These are phyloP conservation scores for Watsonalla binaria DNA, from an alignment of 2,888 invertebrate species.

Conservation along the genomic window DNA sequence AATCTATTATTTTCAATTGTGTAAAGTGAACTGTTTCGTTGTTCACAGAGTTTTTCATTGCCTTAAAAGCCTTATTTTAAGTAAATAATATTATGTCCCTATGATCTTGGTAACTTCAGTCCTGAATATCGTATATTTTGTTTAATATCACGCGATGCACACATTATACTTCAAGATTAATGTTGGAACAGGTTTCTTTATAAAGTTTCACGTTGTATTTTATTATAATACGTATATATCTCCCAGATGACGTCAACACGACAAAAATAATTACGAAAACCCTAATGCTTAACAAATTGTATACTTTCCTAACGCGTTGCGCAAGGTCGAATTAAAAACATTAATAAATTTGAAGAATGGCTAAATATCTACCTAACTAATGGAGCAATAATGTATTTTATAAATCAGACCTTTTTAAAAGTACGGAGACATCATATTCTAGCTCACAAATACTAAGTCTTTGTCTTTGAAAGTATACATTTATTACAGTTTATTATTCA, in stretches of 20 bases:
- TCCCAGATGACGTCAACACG: slow-evolving; percentile 11
- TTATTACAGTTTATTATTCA: slow-evolving; percentile 28
- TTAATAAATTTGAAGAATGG: slow-evolving; percentile 67
- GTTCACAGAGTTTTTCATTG: too few species aligned
- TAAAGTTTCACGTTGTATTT: neutral
- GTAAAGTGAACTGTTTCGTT: too few species aligned
- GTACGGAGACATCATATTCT: slow-evolving; percentile 30
- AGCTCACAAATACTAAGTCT: slow-evolving; percentile 26
- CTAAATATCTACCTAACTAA: slow-evolving; percentile 75
- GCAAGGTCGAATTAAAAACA: slow-evolving; percentile 64
- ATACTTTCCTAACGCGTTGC: slow-evolving; percentile 35
- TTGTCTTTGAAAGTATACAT: slow-evolving; percentile 25
- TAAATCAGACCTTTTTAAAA: slow-evolving; percentile 62
- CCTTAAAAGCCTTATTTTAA: too few species aligned
- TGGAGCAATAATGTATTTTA: slow-evolving; percentile 65
- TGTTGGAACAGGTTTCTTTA: neutral
- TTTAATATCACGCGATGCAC: too few species aligned
- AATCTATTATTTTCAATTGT: too few species aligned
- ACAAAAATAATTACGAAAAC: slow-evolving; percentile 38
- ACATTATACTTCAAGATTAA: neutral
- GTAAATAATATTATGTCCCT: too few species aligned
- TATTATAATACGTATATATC: neutral
- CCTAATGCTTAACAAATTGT: slow-evolving; percentile 43
- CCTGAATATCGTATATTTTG: too few species aligned
- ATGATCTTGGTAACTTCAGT: too few species aligned